Evolutionary conservation across 2,888 invertebrate species (phyloP).

Genomic region (Melinopterus prodromus): DNA sequence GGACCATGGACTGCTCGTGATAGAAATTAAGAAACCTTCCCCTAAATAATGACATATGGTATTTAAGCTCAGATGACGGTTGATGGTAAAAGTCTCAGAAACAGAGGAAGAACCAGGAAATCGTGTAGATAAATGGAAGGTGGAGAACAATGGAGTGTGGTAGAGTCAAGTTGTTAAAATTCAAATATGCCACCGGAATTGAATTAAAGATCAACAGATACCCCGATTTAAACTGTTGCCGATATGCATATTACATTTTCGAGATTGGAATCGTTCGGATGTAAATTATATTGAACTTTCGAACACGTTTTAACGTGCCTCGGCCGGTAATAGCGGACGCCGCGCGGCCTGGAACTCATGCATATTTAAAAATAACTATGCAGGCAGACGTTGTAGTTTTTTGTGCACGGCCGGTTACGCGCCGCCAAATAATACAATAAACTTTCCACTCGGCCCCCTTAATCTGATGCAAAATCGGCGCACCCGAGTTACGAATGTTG

Average conservation of each 20-base stretch:
- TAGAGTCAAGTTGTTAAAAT: neutral
- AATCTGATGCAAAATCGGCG: neutral
- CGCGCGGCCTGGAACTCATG: neutral
- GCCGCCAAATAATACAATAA: neutral
- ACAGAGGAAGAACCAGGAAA: no score
- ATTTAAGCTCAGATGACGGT: no score
- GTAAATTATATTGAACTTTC: slow-evolving; percentile 4
- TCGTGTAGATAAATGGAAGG: no score
- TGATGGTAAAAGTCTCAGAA: no score
- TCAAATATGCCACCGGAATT: neutral
- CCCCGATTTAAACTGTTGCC: neutral
- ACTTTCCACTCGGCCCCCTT: neutral
- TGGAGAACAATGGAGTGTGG: no score
- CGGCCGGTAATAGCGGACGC: neutral
- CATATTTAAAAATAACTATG: neutral
- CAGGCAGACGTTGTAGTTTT: neutral
- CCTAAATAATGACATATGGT: no score
- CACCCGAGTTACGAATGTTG: neutral
- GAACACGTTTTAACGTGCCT: neutral
- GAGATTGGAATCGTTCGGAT: neutral
- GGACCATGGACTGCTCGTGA: no score
- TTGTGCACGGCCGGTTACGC: neutral
- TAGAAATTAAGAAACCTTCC: no score
- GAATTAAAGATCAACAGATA: slow-evolving; percentile 4
- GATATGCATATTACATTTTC: neutral